A percentile compares a stretch with the other conserved stretches of the same genome.
Conservation (phyloP, 2,797 vertebrate genomes). For the Poeciliopsis turneri region DNA sequence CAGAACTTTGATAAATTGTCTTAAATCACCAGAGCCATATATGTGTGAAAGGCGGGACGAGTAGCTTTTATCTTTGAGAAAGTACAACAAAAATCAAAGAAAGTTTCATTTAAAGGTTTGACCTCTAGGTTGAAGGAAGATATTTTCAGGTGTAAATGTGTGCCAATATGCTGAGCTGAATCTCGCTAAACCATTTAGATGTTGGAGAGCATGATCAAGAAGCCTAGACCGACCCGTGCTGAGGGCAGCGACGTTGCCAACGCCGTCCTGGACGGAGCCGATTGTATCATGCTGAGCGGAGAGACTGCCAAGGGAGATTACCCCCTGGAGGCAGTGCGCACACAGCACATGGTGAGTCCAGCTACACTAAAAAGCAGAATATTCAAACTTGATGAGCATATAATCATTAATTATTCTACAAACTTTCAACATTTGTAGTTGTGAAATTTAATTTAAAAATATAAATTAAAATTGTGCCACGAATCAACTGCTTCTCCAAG, state of each 20-base stretch:
- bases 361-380: not conserved
- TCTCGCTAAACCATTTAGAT: conserved; percentile 79
- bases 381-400: not conserved
- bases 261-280: conserved; percentile 88
- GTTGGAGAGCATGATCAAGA: conserved; percentile 99
- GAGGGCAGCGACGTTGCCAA: conserved; percentile 95
- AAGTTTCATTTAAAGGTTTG: not conserved
- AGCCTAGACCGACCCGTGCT: conserved; percentile 92
- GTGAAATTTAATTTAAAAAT: not conserved
- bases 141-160: not conserved
- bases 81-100: not conserved
- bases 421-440: conserved; percentile 4
- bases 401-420: not conserved
- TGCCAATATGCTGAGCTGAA: not conserved
- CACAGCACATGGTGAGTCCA: conserved; percentile 91
- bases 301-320: conserved; percentile 98
- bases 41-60: not conserved
- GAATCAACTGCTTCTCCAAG: conserved; percentile 1
- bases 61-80: not conserved
- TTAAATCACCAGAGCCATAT: not conserved
- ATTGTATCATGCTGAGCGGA: conserved; percentile 97
- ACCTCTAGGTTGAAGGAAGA: not conserved
- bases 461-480: not conserved
- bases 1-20: not conserved
- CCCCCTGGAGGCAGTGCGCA: conserved; percentile 95